Evolutionary conservation across 2,797 vertebrate genomes (phyloP), one percentile per base, ranked within the genome.

Genomic region (Pseudocheirus occidentalis): DNA sequence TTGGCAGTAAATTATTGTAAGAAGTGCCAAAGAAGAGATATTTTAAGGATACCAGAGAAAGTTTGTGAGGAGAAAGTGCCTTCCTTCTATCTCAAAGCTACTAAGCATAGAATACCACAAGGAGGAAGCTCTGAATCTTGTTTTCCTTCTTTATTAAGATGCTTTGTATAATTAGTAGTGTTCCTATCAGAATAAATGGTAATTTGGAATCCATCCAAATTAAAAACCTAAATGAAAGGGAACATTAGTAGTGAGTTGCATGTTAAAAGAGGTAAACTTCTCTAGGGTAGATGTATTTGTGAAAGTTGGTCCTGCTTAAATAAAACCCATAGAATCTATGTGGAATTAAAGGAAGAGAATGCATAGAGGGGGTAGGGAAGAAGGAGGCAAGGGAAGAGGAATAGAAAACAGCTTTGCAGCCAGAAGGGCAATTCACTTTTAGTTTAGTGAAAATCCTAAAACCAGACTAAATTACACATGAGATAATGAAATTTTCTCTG

Each of bases 141-240:
- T 98, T 99, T 98, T 98, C 97, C 98, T 98, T 98, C 98, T 98
- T 98, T 98, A 98, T 98, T 98, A 98, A 98, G 98, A 99, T 95
- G 97, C 98, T 98, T 98, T 98, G 98, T 97, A 97, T 98, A 98
- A 99, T 99, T 99, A 98, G 98, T 98, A 97, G 97, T 94, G 89
- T 98, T 99, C 99, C 98, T 98, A 97, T 98, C 98, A 98, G 98
- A 98, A 98, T 98, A 98, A 98, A 98, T 98, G 98, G 98, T 98
- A 97, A 99, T 99, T 99, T 99, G 99, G 99, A 99, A 98, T 98
- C 98, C 98, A 98, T 99, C 98, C 99, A 99, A 99, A 99, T 98
- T 99, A 98, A 98, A 98, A 98, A 97, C 97, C 98, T 98, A 98
- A 98, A 99, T 98, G 98, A 98, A 98, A 98, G 98, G 96, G 94